phyloP scores from a whole-genome alignment of 92 coral and sea anemone genomes.

The Palythoa grandiflora region DNA sequence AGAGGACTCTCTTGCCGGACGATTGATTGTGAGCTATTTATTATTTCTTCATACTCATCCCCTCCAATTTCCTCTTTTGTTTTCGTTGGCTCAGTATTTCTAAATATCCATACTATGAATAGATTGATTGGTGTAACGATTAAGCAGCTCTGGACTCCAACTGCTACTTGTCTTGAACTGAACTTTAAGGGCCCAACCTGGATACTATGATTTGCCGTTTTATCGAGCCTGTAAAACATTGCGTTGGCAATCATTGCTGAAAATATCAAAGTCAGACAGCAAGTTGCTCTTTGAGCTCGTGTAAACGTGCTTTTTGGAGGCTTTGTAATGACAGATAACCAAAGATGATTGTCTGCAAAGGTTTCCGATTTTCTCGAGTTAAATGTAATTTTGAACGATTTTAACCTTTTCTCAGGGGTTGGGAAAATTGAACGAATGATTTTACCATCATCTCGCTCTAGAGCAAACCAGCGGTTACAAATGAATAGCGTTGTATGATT shows the following conservation, averaged over 20 bases:
- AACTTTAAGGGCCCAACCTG: conserved; percentile 88
- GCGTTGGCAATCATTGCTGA: conserved; percentile 90
- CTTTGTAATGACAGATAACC: conserved; percentile 86
- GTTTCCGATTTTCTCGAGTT: conserved; percentile 61
- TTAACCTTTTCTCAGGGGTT: conserved; percentile 38
- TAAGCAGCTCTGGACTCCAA: conserved; percentile 78
- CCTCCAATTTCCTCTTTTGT: not conserved
- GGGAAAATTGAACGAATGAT: conserved; percentile 69
- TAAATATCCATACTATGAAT: conserved; percentile 69
- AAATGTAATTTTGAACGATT: conserved; percentile 63
- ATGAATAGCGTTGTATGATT: conserved; percentile 59
- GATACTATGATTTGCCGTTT: conserved; percentile 72
- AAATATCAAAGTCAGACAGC: conserved; percentile 71
- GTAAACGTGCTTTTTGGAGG: conserved; percentile 80
- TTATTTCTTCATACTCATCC: not conserved
- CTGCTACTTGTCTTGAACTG: conserved; percentile 74
- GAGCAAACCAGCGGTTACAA: conserved; percentile 76
- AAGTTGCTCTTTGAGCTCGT: conserved; percentile 83
- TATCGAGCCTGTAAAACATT: conserved; percentile 74
- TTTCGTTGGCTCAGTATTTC: conserved; percentile 53
- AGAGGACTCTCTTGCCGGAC: not conserved
- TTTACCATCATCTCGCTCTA: conserved; percentile 76
- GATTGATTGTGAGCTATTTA: not conserved
- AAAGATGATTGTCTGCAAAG: conserved; percentile 79
- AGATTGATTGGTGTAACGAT: conserved; percentile 80